Percentiles rank a stretch among this genome's conserved stretches.
Conservation (phyloP, 1,140 invertebrate genomes). For the Armadillidium nasatum region DNA sequence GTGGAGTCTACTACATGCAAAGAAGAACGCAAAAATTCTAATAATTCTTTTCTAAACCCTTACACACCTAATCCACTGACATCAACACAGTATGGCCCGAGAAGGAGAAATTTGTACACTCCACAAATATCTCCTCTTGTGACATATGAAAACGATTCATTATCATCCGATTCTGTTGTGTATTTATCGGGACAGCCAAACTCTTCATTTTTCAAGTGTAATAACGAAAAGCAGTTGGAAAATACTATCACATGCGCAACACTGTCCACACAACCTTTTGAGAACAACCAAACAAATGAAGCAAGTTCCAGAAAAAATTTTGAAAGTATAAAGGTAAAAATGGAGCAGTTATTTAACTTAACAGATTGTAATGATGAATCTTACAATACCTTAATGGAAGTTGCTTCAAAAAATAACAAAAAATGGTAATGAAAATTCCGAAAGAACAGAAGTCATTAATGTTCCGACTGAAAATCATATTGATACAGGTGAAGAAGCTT, state of each 20-base stretch:
- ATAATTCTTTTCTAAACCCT: background rate
- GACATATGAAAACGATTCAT: background rate
- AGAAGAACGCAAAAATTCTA: background rate
- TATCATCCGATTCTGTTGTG: background rate
- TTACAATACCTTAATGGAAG: too few relatives aligned
- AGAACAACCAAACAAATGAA: background rate
- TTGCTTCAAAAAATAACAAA: too few relatives aligned
- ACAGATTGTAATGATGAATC: too few relatives aligned
- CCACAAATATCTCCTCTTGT: background rate
- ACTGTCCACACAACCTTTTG: too few relatives aligned
- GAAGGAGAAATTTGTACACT: background rate
- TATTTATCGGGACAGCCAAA: background rate
- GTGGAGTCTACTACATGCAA: background rate
- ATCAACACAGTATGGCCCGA: background rate
- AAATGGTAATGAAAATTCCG: too few relatives aligned
- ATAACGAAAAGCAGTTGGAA: too few relatives aligned
- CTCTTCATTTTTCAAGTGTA: too few relatives aligned
- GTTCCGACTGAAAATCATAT: too few relatives aligned
- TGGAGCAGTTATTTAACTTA: too few relatives aligned
- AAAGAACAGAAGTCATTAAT: too few relatives aligned
- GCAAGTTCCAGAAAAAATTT: background rate
- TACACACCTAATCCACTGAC: background rate
- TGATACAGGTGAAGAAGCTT: too few relatives aligned
- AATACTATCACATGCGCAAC: too few relatives aligned
- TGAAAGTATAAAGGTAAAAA: background rate